Conservation (phyloP, 2,113 vertebrate species). For the Zosterops borbonicus region DNA sequence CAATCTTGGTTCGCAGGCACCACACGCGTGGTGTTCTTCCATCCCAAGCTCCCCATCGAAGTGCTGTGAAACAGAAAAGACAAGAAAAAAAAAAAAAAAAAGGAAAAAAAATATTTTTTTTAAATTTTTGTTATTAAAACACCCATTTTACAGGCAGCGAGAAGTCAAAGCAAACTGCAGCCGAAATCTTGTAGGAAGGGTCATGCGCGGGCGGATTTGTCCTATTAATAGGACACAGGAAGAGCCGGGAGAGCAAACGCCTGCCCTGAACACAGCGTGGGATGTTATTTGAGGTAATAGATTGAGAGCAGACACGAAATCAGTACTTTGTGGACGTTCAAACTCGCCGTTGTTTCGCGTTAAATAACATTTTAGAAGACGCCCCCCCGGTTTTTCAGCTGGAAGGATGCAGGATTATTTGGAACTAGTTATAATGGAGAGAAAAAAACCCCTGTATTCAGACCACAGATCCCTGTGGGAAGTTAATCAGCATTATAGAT, state of each 20-base stretch:
- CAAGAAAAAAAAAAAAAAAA: no score
- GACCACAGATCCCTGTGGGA: not conserved
- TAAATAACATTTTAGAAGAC: not conserved
- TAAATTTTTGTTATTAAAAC: not conserved
- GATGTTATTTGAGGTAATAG: not conserved
- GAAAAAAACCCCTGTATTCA: not conserved
- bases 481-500: not conserved
- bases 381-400: not conserved
- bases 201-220: not conserved
- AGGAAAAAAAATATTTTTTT: not conserved
- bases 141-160: not conserved
- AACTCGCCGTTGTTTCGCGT: not conserved
- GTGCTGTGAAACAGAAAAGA: not conserved
- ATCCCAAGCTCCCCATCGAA: not conserved
- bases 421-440: not conserved
- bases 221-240: slow-evolving; percentile 5
- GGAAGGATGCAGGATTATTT: not conserved
- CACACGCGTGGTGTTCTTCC: not conserved
- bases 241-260: not conserved
- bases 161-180: not conserved
- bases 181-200: not conserved
- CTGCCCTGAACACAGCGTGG: not conserved
- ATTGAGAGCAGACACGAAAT: not conserved
- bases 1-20: not conserved
- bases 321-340: not conserved